Evolutionary conservation across 2,113 vertebrate genomes (phyloP), one percentile per base, ranked within the genome.

Genomic region (Acrocephalus arundinaceus): DNA sequence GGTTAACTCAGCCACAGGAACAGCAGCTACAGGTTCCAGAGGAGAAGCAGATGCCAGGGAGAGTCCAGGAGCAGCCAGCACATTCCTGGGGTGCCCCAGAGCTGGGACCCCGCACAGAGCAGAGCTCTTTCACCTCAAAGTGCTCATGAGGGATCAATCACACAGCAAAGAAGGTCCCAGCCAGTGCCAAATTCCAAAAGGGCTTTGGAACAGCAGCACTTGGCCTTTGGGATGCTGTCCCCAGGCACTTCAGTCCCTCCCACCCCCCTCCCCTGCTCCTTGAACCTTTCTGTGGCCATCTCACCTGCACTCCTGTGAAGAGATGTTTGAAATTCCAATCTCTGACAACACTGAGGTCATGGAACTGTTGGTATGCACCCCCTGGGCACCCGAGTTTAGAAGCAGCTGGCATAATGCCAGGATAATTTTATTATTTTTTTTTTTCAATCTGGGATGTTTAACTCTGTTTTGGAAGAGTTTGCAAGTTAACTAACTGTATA

Each of bases 401-500:
- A 95, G 35, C 90, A 80, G 58, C 55, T 35, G 88, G 79, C 28
- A n/a, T 6, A 61, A 75, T 72, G 73, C 87, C 76, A 33, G 80
- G 52, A 84, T 84, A 20, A 49, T 85, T 85, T 48, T 12, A 6
- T 14, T 31, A 11, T 2, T 8, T 43, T 22, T 23, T 31, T 46
- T 82, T 37, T 46, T 82, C 41, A 72, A 94, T 87, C 57, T 68
- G 87, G 90, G 93, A 88, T 70, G 78, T 46, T 89, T 65, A 73
- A 75, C 75, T 85, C 68, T 67, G 39, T 59, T 95, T 93, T 89
- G 82, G 89, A 95, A 94, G 95, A 95, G 91, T 92, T 85, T 97
- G 95, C 93, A 97, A 89, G 93, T 75, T 81, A 89, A 92, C 85
- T 62, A 62, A 77, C 91, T 97, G 82, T 96, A 97, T 96, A 54